Evolutionary conservation across 2,888 invertebrate genomes (phyloP).

Genomic region (Phortica magna): DNA sequence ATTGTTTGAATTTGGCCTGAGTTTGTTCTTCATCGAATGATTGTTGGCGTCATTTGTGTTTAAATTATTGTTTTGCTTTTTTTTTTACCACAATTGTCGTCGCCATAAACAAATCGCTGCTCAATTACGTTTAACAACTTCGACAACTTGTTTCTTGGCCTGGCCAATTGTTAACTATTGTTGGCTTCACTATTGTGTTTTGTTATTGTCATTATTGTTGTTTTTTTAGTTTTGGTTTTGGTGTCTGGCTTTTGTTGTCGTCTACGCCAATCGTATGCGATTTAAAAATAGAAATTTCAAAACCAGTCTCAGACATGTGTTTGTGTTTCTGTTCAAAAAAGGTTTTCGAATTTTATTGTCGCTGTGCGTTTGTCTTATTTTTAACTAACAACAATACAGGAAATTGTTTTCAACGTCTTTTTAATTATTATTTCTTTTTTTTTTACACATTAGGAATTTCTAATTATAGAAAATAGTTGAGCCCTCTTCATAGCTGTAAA

Average conservation of each 20-base stretch:
- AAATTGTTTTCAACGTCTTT: background rate
- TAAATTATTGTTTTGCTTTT: conserved; percentile 32
- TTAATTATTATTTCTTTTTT: too few species aligned
- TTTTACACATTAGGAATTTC: too few species aligned
- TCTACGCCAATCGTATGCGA: background rate
- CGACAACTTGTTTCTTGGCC: conserved; percentile 20
- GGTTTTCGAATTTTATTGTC: conserved; percentile 3
- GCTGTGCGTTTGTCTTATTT: background rate
- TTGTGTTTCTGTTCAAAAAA: background rate
- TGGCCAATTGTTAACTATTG: conserved; percentile 2
- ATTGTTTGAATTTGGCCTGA: conserved; percentile 28
- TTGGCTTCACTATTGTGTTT: background rate
- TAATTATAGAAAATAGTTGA: too few species aligned
- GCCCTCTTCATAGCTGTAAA: too few species aligned
- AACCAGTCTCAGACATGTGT: background rate
- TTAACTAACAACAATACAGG: conserved; percentile 1
- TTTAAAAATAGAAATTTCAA: conserved; percentile 4
- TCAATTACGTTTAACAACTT: conserved; percentile 54
- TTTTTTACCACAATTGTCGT: background rate
- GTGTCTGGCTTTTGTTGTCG: conserved; percentile 12
- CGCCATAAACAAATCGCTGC: conserved; percentile 61
- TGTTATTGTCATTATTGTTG: conserved; percentile 2
- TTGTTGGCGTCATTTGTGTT: conserved; percentile 44
- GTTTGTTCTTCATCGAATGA: conserved; percentile 59
- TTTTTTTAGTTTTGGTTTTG: background rate